Base-by-base conservation (phyloP, 2,888 invertebrate genomes). In the Eupithecia vulgata region DNA sequence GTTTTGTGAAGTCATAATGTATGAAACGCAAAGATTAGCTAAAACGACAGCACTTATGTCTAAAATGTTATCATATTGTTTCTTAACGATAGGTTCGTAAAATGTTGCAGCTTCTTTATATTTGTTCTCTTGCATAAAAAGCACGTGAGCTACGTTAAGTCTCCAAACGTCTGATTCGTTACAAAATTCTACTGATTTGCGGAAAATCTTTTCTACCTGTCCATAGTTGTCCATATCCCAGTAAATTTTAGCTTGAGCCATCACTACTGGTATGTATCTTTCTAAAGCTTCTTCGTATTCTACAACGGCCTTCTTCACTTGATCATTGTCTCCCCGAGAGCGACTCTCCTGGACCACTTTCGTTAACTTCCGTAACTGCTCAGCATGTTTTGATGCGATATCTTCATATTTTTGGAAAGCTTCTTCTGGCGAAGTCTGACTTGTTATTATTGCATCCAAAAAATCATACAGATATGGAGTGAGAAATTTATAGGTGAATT, bases 61-160 rank as follows among this genome's bases (percentile, higher is more conserved):
- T 88, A 99, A 95, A 84, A 99, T 97, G 96, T 98, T 98, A 78
- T 98, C 98, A 83, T 97, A 98, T 90, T 97, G 97, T 87, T 99
- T 99, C 82, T 98, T 98, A 0, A 99, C 99, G 73, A 99, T 97
- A 0, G 99, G 99, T 85, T 99, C 99, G 88, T 99, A 99, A 91
- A 99, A 99, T 64, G 98, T 98, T 0, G 99, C 97, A 0, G 99
- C 98, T 92, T 99, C 99, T 87, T 99, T 99, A 88, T 99, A 99
- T 90, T 99, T 99, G 86, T 97, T 98, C 87, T 99, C 99, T 92
- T 99, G 99, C 99, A 99, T 99, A 88, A 99, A 99, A 5, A 99
- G 95, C 0, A 99, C 99, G 88, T 99, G 99, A 0, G 99, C 99
- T 0, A 99, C 99, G 88, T 99, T 99, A 30, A 99, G 94, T 79